Percentiles rank a stretch among this genome's conserved stretches.
Conservation (phyloP, 2,113 vertebrate genomes). For the Garra rufa region DNA sequence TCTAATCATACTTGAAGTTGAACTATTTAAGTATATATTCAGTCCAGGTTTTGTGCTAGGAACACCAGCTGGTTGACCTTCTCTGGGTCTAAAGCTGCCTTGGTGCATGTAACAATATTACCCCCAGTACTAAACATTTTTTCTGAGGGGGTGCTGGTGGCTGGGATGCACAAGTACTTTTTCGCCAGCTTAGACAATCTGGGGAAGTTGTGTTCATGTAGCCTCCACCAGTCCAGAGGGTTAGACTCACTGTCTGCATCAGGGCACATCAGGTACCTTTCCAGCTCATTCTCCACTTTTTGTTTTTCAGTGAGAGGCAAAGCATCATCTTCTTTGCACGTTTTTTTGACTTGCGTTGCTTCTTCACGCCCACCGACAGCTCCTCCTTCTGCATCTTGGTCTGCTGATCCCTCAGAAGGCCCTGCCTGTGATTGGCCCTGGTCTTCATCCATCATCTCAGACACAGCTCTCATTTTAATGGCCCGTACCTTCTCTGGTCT, state of each 20-base stretch:
- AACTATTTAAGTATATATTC: too few species aligned
- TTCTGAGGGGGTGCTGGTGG: constrained; percentile 33
- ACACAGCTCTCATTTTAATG: constrained; percentile 32
- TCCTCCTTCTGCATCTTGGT: too few species aligned
- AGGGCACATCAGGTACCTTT: too few species aligned
- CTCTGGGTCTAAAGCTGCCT: constrained; percentile 36
- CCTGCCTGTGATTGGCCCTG: background rate
- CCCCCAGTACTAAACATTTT: constrained; percentile 19
- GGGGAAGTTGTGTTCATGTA: constrained; percentile 11
- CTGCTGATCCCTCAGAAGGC: background rate
- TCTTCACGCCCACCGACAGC: too few species aligned
- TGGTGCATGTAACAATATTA: constrained; percentile 37
- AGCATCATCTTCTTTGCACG: too few species aligned
- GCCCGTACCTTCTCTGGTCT: constrained; percentile 6
- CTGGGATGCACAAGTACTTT: constrained; percentile 40
- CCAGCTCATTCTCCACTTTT: too few species aligned
- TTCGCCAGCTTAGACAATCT: constrained; percentile 20
- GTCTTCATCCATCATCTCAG: constrained; percentile 21
- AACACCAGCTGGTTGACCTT: constrained; percentile 31
- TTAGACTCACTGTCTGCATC: too few species aligned
- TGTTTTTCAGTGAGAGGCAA: too few species aligned
- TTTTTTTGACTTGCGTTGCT: too few species aligned
- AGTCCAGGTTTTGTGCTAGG: too few species aligned
- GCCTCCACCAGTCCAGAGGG: constrained; percentile 23
- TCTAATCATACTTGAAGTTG: too few species aligned